Conservation (phyloP, 2,113 vertebrate species). For the Lichenostomus cassidix region DNA sequence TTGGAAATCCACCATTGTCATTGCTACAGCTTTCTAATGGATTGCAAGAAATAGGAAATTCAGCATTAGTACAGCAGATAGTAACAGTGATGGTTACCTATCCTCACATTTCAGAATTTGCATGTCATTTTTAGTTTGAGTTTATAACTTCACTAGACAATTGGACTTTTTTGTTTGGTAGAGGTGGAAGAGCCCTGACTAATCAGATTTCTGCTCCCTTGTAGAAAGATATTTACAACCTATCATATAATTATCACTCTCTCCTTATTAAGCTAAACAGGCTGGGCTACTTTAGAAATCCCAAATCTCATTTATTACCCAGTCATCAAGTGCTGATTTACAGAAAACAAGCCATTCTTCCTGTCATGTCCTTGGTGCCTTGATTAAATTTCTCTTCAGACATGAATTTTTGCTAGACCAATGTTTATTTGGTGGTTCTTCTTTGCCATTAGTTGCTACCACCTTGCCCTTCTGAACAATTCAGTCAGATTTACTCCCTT, state of each 20-base stretch:
- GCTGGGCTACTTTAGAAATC: background rate
- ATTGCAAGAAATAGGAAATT: background rate
- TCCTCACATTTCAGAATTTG: background rate
- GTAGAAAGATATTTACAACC: background rate
- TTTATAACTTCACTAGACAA: background rate
- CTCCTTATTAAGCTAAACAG: slow-evolving; percentile 2
- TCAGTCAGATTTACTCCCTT: background rate
- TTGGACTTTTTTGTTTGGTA: background rate
- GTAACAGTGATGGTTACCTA: background rate
- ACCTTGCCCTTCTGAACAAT: background rate
- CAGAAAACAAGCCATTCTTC: background rate
- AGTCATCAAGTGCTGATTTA: background rate
- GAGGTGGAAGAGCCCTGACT: background rate
- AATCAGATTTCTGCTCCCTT: background rate
- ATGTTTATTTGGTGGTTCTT: background rate
- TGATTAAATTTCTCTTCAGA: background rate
- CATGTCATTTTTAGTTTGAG: background rate
- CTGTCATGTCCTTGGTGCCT: background rate
- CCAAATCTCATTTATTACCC: background rate
- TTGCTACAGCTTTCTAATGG: background rate
- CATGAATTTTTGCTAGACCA: background rate
- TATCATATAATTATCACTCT: background rate
- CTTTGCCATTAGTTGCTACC: background rate
- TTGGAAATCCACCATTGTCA: background rate
- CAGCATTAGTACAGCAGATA: background rate